Base-by-base conservation (phyloP, 2,797 vertebrate species). In the Odontamblyopus lacepedii region DNA sequence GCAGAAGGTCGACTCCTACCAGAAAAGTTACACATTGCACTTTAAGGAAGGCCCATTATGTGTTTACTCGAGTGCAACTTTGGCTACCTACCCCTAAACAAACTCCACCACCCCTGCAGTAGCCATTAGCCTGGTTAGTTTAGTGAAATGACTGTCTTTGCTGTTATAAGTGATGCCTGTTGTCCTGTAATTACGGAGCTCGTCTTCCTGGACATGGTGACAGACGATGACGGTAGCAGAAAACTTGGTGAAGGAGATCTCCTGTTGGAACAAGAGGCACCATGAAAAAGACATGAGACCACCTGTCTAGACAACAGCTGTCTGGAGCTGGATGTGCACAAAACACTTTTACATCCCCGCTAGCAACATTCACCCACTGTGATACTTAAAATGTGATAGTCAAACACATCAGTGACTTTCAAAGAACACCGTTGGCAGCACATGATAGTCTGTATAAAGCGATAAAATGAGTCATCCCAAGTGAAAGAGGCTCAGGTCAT, bases 171-270 rank as follows among this genome's bases (percentile, higher is more conserved):
- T 78, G 83, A 75, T 70, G 67, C 67, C 62, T 73, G 69, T 29
- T 71, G 75, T 83, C 82, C 87, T 91, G 71, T 91, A 90, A 93
- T 93, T 88, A 88, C 71, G 59, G 57, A 72, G 66, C 64, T 78
- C 60, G 79, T 84, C 84, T 80, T 65, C 69, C 78, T 71, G 67
- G 74, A 79, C 56, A 66, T 67, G 75, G 78, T 84, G 83, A 83
- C 70, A 74, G 83, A 84, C 51, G 71, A 84, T 78, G 81, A 78
- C 68, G 27, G 71, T 70, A 27, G 66, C 30, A 62, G 67, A 85
- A 87, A 84, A 80, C 71, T 62, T n/a, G 11, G 63, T 30, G 74
- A 83, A 75, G 63, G 75, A 71, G 84, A 77, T 70, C 76, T 84
- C 76, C 59, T 82, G 75, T 55, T 77, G 80, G 70, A 78, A 67